A percentile compares a stretch with the other conserved stretches of the same genome.
Conservation (phyloP, 2,888 invertebrate genomes). For the Drosophila falleni region DNA sequence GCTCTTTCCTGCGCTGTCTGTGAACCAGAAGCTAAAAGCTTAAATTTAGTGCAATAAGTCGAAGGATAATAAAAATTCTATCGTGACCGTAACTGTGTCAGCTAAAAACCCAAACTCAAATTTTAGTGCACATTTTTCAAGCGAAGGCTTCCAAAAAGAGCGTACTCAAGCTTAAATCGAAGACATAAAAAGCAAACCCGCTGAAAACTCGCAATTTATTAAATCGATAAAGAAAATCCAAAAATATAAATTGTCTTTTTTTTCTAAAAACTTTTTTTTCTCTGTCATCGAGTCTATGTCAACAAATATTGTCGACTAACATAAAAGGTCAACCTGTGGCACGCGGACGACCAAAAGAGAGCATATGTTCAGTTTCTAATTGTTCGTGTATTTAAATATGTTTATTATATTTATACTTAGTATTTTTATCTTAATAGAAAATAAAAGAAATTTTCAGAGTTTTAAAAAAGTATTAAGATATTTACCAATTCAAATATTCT, state of each 20-base stretch:
- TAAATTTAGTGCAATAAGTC: conserved; percentile 50
- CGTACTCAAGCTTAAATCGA: conserved; percentile 61
- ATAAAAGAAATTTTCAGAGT: not conserved
- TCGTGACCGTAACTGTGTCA: conserved; percentile 71
- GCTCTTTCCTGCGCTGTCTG: conserved; percentile 1
- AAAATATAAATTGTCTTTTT: conserved; percentile 10
- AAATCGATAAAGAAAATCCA: conserved; percentile 66
- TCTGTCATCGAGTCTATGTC: conserved; percentile 10
- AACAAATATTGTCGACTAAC: conserved; percentile 38
- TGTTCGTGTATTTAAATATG: no score
- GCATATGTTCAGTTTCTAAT: not conserved
- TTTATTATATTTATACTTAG: no score
- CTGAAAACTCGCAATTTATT: conserved; percentile 64
- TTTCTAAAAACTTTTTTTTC: not conserved
- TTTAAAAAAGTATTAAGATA: no score
- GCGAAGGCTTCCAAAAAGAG: conserved; percentile 16
- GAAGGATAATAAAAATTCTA: conserved; percentile 55
- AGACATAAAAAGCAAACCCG: conserved; percentile 48
- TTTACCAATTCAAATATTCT: no score
- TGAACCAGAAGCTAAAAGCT: conserved; percentile 27
- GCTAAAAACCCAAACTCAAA: conserved; percentile 46
- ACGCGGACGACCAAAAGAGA: conserved; percentile 10
- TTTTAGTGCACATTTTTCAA: conserved; percentile 47
- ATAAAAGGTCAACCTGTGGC: conserved; percentile 47
- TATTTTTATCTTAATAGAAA: not conserved